These are phyloP conservation scores for Melanchra persicariae DNA, from an alignment of 2,888 invertebrate species.

Conservation along the genomic window DNA sequence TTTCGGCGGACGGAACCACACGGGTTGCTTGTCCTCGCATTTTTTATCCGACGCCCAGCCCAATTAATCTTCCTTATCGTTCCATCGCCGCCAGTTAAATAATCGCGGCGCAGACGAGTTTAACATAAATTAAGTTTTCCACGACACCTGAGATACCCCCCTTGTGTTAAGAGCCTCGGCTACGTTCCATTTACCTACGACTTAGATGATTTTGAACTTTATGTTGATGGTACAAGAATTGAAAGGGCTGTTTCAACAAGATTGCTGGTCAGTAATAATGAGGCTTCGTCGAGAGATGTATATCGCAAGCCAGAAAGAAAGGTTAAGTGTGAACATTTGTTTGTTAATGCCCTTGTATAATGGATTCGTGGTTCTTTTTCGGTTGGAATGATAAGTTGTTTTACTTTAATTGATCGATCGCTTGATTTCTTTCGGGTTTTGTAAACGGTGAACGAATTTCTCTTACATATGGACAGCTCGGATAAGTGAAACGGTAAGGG, in stretches of 20 bases:
- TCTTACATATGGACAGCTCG: conserved; percentile 62
- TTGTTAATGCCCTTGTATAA: conserved; percentile 89
- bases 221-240: conserved; percentile 41
- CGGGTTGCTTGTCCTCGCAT: conserved; percentile 82
- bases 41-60: conserved; percentile 78
- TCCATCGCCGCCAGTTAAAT: conserved; percentile 87
- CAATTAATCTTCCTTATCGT: conserved; percentile 89
- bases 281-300: conserved; percentile 87
- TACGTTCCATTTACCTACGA: conserved; percentile 37
- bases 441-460: conserved; percentile 69
- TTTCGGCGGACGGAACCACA: conserved; percentile 78
- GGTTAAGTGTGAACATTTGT: conserved; percentile 91
- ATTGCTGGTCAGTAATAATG: conserved; percentile 82
- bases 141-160: conserved; percentile 89
- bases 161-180: conserved; percentile 79
- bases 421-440: conserved; percentile 66
- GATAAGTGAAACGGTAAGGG: conserved; percentile 60
- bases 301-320: conserved; percentile 86
- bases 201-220: conserved; percentile 66
- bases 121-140: conserved; percentile 91
- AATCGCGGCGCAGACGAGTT: conserved; percentile 88
- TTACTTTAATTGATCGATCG: conserved; percentile 82
- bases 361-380: conserved; percentile 85
- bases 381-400: conserved; percentile 85
- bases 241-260: conserved; percentile 43